Conservation (phyloP, 2,797 vertebrate species). For the Lophotriccus pileatus region DNA sequence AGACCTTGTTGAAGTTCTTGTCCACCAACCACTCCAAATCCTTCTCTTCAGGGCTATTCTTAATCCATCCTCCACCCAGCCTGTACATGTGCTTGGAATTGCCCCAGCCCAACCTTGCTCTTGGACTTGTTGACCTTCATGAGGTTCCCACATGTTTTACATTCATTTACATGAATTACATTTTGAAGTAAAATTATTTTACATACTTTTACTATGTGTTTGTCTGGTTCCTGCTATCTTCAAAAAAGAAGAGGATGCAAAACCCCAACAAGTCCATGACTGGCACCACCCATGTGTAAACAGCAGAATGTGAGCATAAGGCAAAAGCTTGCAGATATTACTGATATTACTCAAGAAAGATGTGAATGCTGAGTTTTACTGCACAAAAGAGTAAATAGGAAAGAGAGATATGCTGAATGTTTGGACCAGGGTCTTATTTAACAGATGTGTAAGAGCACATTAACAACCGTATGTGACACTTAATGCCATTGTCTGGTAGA, state of each 20-base stretch:
- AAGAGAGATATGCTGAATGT: background rate
- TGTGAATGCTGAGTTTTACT: background rate
- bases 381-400: background rate
- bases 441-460: background rate
- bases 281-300: fast-evolving
- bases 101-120: background rate
- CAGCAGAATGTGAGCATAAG: background rate
- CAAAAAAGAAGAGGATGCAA: background rate
- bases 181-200: background rate
- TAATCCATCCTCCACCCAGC: background rate
- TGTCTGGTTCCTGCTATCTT: background rate
- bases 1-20: background rate
- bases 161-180: too few species aligned
- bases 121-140: background rate
- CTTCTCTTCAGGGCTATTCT: background rate
- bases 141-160: background rate
- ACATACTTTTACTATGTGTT: background rate
- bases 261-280: background rate
- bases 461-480: background rate
- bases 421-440: background rate
- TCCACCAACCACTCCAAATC: fast-evolving
- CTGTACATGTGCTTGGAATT: background rate
- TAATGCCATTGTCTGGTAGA: background rate
- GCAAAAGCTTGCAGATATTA: background rate
- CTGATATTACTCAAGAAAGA: background rate